Percentiles rank a stretch among this genome's conserved stretches.
phyloP scores from a whole-genome alignment of 35 echinoderm and acorn worm species.

The Ptychodera flava region DNA sequence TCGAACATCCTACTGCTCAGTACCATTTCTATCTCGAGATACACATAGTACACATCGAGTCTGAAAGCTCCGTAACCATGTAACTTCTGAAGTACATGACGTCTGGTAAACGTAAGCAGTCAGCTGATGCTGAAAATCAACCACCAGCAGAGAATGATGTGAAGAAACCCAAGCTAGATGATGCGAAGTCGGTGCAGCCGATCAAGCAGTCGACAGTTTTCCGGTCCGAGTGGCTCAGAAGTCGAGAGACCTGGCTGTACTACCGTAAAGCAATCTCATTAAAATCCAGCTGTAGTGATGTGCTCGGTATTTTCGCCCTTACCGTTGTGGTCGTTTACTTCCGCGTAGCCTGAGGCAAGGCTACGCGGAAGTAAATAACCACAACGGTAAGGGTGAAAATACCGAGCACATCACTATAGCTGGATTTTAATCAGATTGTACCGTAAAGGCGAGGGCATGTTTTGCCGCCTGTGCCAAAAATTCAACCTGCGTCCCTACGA shows the following conservation, averaged over 20 bases:
- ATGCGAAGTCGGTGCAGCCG: neutral
- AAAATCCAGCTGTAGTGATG: too few species aligned
- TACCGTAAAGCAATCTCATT: too few species aligned
- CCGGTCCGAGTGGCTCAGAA: neutral
- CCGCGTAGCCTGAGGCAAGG: too few species aligned
- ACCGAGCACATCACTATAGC: too few species aligned
- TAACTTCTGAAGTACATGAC: neutral
- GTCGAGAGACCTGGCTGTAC: neutral
- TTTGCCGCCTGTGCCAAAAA: slow-evolving; percentile 35
- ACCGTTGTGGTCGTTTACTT: too few species aligned
- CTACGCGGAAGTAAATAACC: too few species aligned
- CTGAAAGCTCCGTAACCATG: neutral
- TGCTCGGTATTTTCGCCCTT: too few species aligned
- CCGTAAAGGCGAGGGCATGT: slow-evolving; percentile 29
- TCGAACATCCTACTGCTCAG: neutral
- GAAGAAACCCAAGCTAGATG: neutral
- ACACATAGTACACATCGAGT: too few species aligned
- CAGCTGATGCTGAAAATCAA: neutral
- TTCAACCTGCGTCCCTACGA: slow-evolving; percentile 21
- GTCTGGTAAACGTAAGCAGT: neutral
- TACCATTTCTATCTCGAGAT: neutral
- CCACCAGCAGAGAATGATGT: neutral
- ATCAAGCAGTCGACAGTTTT: neutral
- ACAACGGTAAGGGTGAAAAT: too few species aligned
- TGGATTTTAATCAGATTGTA: too few species aligned